Conservation (phyloP, 2,888 invertebrate genomes). For the Pyrgus malvae region DNA sequence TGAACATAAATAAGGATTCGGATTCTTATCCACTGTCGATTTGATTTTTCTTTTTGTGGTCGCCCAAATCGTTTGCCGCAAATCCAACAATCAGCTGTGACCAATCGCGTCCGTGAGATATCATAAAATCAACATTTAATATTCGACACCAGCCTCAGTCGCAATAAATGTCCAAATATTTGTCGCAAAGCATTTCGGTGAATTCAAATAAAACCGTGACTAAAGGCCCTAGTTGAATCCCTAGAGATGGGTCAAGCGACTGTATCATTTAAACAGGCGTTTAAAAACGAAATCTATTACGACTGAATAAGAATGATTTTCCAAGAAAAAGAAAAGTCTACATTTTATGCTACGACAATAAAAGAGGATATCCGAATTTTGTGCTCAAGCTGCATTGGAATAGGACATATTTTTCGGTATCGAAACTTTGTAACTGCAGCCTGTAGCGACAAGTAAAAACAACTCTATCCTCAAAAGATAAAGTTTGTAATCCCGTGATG, state of each 20-base stretch:
- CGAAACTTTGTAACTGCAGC: slow-evolving; percentile 37
- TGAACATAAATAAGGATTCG: slow-evolving; percentile 4
- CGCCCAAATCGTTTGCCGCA: slow-evolving; percentile 46
- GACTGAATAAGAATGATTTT: not conserved
- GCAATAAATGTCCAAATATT: slow-evolving; percentile 81
- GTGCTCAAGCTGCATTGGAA: slow-evolving; percentile 4
- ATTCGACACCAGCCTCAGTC: slow-evolving; percentile 66
- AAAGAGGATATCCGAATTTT: slow-evolving; percentile 1
- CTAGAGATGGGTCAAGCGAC: slow-evolving; percentile 69
- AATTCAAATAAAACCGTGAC: slow-evolving; percentile 79
- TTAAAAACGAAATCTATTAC: slow-evolving; percentile 30
- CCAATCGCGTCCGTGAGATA: slow-evolving; percentile 54
- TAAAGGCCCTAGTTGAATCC: slow-evolving; percentile 68
- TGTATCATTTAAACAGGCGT: slow-evolving; percentile 30
- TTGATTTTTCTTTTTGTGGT: slow-evolving; percentile 23
- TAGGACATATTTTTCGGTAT: slow-evolving; percentile 36
- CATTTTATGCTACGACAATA: slow-evolving; percentile 29
- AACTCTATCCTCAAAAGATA: slow-evolving; percentile 34
- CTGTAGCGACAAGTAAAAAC: slow-evolving; percentile 29
- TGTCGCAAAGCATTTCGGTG: slow-evolving; percentile 69
- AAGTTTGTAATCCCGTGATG: slow-evolving; percentile 33
- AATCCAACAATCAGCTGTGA: slow-evolving; percentile 55
- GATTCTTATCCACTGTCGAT: slow-evolving; percentile 4
- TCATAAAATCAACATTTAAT: slow-evolving; percentile 69
- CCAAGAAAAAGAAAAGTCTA: slow-evolving; percentile 20